These are phyloP conservation scores for Saturnia pavonia DNA, from an alignment of 2,888 invertebrate genomes.

Conservation along the genomic window DNA sequence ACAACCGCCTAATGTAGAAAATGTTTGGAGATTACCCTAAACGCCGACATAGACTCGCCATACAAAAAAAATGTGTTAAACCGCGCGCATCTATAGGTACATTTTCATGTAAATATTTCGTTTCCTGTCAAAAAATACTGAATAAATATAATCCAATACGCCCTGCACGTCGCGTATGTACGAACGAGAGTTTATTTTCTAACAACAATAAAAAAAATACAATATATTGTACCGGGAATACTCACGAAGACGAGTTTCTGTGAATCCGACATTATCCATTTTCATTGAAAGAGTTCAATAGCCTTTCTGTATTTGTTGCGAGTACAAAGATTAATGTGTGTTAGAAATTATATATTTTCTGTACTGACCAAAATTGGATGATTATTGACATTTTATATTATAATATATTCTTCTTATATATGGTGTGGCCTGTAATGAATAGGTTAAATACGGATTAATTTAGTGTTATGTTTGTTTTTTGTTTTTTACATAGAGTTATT, in stretches of 20 bases:
- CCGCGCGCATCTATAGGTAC: conserved; percentile 11
- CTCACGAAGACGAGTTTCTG: conserved; percentile 6
- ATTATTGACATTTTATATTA: background rate
- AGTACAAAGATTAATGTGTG: background rate
- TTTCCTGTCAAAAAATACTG: conserved; percentile 32
- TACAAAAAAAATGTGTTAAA: conserved; percentile 19
- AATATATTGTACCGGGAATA: conserved; percentile 12
- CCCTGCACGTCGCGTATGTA: background rate
- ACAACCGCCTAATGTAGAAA: conserved; percentile 21
- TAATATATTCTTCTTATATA: conserved; percentile 9
- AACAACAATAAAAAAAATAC: conserved; percentile 10
- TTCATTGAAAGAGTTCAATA: conserved; percentile 13
- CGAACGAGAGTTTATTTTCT: conserved; percentile 6
- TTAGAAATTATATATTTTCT: background rate
- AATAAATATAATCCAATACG: conserved; percentile 25
- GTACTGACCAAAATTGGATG: background rate
- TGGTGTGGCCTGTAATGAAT: background rate
- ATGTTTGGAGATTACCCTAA: conserved; percentile 21
- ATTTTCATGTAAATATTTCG: conserved; percentile 24
- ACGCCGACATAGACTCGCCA: conserved; percentile 14
- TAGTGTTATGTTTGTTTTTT: background rate
- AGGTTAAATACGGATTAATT: background rate
- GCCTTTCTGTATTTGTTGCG: conserved; percentile 10
- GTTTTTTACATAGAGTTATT: background rate
- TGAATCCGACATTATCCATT: conserved; percentile 10